A percentile compares a stretch with the other conserved stretches of the same genome.
Evolutionary conservation across 2,888 invertebrate species (phyloP).

Genomic region (Nymphalis polychloros): DNA sequence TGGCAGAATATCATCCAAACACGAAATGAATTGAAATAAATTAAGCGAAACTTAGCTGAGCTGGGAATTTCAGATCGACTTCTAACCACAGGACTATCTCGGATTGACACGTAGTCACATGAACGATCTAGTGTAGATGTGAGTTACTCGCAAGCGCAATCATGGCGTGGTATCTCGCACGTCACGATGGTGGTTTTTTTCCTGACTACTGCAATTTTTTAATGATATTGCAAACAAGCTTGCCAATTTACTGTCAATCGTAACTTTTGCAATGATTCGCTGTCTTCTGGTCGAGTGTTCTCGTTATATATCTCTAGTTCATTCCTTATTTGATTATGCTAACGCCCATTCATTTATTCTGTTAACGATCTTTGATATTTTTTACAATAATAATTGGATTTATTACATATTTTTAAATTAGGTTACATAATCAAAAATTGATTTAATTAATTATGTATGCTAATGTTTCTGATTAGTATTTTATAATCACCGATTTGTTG

Average conservation of each 20-base stretch:
- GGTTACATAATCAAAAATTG: too few species aligned
- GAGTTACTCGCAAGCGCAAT: constrained; percentile 1
- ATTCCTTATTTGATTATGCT: neutral
- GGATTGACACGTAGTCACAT: too few species aligned
- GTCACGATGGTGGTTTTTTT: constrained; percentile 18
- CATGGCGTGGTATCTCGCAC: constrained; percentile 1
- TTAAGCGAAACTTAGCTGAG: too few species aligned
- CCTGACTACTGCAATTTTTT: constrained; percentile 18
- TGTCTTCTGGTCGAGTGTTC: neutral
- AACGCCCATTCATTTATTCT: neutral
- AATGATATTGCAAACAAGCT: constrained; percentile 13
- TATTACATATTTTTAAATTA: too few species aligned
- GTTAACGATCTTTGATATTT: neutral
- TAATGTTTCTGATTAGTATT: too few species aligned
- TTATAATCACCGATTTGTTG: too few species aligned
- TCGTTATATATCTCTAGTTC: neutral
- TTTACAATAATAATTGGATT: too few species aligned
- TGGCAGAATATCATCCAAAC: too few species aligned
- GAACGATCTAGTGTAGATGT: neutral
- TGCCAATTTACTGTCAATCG: constrained; percentile 13
- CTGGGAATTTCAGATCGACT: too few species aligned
- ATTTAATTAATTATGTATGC: too few species aligned
- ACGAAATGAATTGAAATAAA: too few species aligned
- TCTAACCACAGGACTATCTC: too few species aligned
- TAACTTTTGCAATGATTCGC: neutral